Conservation (phyloP, 2,888 invertebrate species). For the Augiades crinisus region DNA sequence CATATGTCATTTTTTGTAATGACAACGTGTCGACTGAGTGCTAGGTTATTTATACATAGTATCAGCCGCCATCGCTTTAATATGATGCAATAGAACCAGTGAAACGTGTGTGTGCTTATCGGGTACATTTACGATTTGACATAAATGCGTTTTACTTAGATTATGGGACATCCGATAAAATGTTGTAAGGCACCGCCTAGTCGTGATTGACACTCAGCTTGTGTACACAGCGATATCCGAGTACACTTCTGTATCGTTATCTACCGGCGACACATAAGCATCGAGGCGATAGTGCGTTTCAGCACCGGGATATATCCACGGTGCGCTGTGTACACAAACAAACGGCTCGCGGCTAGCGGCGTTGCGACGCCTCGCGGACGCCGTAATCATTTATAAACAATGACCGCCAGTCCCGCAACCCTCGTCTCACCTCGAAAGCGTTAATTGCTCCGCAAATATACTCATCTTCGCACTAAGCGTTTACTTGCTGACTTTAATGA, state of each 20-base stretch:
- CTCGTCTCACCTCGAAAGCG: slow-evolving; percentile 74
- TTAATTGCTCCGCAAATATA: slow-evolving; percentile 79
- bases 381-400: slow-evolving; percentile 59
- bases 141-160: slow-evolving; percentile 79
- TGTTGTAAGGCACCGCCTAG: slow-evolving; percentile 75
- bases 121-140: slow-evolving; percentile 74
- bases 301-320: not conserved
- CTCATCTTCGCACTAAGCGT: slow-evolving; percentile 77
- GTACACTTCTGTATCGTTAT: slow-evolving; percentile 71
- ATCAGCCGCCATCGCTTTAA: slow-evolving; percentile 57
- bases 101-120: slow-evolving; percentile 78
- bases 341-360: slow-evolving; percentile 6
- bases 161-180: slow-evolving; percentile 77
- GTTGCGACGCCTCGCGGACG: slow-evolving; percentile 32
- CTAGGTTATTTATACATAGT: slow-evolving; percentile 36
- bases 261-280: slow-evolving; percentile 55
- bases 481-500: slow-evolving; percentile 77
- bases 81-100: slow-evolving; percentile 57
- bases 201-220: slow-evolving; percentile 72
- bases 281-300: slow-evolving; percentile 29
- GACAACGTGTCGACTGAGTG: slow-evolving; percentile 40
- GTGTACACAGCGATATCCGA: slow-evolving; percentile 69
- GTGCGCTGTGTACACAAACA: slow-evolving; percentile 11
- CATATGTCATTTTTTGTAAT: slow-evolving; percentile 51
- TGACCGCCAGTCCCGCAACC: slow-evolving; percentile 53